phyloP scores from a whole-genome alignment of 2,797 vertebrate genomes.

The Bufotes viridis region DNA sequence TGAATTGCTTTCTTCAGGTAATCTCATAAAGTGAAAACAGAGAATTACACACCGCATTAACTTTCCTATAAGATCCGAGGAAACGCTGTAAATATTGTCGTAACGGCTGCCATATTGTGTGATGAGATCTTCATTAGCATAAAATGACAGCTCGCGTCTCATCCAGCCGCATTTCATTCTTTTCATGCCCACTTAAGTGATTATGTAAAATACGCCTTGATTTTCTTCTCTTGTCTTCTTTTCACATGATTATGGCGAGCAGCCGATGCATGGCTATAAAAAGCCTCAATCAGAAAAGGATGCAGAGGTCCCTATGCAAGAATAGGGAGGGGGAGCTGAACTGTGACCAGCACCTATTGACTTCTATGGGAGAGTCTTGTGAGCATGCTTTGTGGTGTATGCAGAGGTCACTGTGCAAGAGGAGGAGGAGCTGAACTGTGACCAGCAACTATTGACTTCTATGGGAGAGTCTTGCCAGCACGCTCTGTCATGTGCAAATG shows the following conservation, averaged over 20 bases:
- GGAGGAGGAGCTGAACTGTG: no score
- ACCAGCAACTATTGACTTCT: no score
- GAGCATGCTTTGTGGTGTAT: background rate
- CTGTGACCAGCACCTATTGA: no score
- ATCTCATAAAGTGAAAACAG: constrained; percentile 38
- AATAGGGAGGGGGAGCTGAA: background rate
- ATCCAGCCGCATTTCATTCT: background rate
- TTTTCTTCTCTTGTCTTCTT: background rate
- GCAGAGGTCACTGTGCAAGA: background rate
- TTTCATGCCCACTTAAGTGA: background rate
- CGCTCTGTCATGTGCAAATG: no score
- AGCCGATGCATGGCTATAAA: background rate
- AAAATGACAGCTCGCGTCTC: background rate
- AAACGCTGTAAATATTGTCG: constrained; percentile 29
- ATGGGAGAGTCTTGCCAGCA: no score
- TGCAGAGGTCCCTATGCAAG: background rate
- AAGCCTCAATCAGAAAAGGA: background rate
- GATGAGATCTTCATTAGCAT: constrained; percentile 31
- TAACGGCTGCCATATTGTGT: constrained; percentile 13
- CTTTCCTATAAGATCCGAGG: background rate
- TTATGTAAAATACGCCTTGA: background rate
- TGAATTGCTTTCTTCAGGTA: constrained; percentile 38
- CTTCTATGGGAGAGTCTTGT: background rate
- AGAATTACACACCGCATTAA: constrained; percentile 36
- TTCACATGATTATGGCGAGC: background rate